Evolutionary conservation across 2,113 vertebrate genomes (phyloP).

Genomic region (Alethe diademata): DNA sequence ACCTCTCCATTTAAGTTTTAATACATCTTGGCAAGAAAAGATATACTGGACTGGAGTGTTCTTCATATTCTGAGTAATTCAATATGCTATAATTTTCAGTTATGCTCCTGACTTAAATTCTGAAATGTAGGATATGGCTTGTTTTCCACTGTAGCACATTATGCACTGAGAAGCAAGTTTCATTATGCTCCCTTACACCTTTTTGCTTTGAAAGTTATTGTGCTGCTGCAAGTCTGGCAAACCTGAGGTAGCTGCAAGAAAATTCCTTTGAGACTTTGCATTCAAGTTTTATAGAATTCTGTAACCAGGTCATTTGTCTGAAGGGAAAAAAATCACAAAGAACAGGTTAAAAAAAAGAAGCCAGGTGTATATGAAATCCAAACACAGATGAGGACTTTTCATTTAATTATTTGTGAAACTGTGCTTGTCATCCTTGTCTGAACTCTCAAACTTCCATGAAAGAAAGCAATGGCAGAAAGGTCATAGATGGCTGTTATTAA

Average conservation of each 20-base stretch:
- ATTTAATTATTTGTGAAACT: not conserved
- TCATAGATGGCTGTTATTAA: not conserved
- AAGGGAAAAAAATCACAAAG: not conserved
- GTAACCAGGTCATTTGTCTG: not conserved
- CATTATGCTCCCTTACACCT: not conserved
- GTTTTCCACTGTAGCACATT: not conserved
- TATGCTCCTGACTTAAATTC: not conserved
- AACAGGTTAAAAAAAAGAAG: not conserved
- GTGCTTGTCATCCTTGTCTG: not conserved
- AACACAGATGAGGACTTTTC: not conserved
- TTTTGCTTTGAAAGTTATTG: slow-evolving; percentile 3
- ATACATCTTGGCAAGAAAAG: not conserved
- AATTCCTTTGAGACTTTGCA: slow-evolving; percentile 15
- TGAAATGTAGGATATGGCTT: not conserved
- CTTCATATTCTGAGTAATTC: not conserved
- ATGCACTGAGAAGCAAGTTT: not conserved
- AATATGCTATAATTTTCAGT: not conserved
- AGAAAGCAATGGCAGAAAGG: not conserved
- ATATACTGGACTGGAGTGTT: not conserved
- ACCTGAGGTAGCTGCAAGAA: not conserved
- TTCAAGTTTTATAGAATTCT: not conserved
- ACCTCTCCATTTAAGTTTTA: not conserved
- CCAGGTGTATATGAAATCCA: not conserved
- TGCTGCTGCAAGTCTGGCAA: not conserved
- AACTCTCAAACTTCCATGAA: not conserved